These are phyloP conservation scores for Ailurus styani DNA, from an alignment of 2,113 vertebrate species.

Conservation along the genomic window DNA sequence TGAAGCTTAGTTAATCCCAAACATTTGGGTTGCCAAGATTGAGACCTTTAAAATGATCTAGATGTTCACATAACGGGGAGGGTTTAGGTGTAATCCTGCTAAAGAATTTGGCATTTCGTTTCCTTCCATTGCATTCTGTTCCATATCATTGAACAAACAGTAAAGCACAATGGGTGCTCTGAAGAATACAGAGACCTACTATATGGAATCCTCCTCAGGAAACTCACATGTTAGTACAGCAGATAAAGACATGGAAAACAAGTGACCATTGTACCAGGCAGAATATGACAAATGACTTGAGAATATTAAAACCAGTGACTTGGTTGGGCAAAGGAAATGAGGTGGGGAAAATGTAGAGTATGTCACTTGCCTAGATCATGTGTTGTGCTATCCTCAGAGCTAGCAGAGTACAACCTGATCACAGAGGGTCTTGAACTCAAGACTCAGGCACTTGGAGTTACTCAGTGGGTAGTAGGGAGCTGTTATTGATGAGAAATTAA, in stretches of 20 bases:
- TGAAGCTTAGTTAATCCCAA: slow-evolving; percentile 29
- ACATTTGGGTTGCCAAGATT: not conserved
- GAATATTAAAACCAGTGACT: not conserved
- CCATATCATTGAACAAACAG: slow-evolving; percentile 17
- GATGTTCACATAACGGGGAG: slow-evolving; percentile 12
- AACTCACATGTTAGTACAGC: not conserved
- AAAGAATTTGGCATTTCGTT: slow-evolving; percentile 48
- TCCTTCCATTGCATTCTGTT: slow-evolving; percentile 27
- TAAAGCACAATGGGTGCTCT: not conserved
- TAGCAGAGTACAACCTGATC: not conserved
- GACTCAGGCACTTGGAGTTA: not conserved
- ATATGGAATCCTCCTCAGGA: not conserved
- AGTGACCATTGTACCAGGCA: not conserved
- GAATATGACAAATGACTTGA: not conserved
- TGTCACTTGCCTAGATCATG: not conserved
- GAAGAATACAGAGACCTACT: not conserved
- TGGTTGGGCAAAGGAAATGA: not conserved
- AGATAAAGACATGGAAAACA: not conserved
- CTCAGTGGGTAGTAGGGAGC: not conserved
- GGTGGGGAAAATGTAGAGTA: not conserved
- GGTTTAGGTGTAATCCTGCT: slow-evolving; percentile 33
- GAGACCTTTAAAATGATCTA: slow-evolving; percentile 53
- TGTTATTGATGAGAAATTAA: not conserved
- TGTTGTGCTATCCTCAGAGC: not conserved
- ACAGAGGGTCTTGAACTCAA: not conserved